Evolutionary conservation across 2,113 vertebrate genomes (phyloP), one percentile per base, ranked within the genome.

Genomic region (Hippolais icterina): DNA sequence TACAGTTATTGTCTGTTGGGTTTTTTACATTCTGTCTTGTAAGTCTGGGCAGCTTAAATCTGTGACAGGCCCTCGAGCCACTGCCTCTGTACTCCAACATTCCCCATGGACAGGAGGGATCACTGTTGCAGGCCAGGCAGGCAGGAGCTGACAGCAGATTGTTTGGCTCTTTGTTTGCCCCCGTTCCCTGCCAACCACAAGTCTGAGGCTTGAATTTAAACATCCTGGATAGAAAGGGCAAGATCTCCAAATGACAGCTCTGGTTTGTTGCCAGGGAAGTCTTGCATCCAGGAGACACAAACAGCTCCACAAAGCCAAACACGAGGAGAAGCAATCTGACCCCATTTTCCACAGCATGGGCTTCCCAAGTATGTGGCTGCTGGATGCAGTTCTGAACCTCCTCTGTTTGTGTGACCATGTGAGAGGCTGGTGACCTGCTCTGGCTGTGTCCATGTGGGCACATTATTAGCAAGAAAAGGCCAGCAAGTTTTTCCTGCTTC

Each of bases 231-330:
- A 50, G 52, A 70, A 90, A 90, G 69, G 63, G 68, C 1, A 12
- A 72, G 52, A 79, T 90, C 71, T 89, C 29, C 66, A 64, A 68
- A 39, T 28, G 79, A 72, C 83, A 83, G 49, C 61, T 83, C 41
- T 0, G 0, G 28, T 76, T 76, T 1, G 10, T 80, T 93, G 71
- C 79, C 86, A 56, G 57, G 71, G 49, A 44, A 25, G 49, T 68
- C 49, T 83, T 83, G 63, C 60, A 83, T 89, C 78, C 71, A 88
- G 85, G 44, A 93, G 89, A 94, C 61, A 84, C 83, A 96, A 83
- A 90, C 66, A 92, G 13, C 76, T 85, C 19, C 10, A 70, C 39
- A 69, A 57, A 64, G 54, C 46, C 63, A 66, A 82, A 76, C 50
- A n/a, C 0, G 0, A 17, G 87, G 75, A 89, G 46, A 80, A 86